Conservation (phyloP, 2,888 invertebrate genomes). For the Zeuzera pyrina region DNA sequence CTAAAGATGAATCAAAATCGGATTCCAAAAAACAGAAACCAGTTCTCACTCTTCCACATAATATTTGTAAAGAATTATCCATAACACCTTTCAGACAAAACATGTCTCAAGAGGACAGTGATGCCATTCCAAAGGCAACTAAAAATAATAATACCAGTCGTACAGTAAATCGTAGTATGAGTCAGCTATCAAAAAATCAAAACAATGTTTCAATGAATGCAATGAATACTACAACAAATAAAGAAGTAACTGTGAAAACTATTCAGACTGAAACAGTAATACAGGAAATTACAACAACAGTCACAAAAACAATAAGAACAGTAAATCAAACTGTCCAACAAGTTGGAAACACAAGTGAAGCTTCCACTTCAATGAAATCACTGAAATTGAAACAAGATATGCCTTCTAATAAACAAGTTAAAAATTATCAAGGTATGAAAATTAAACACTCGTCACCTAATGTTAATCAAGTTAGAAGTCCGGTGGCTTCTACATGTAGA, state of each 20-base stretch:
- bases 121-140: constrained; percentile 12
- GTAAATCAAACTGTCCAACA: constrained; percentile 54
- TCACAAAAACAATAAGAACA: constrained; percentile 62
- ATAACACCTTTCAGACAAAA: constrained; percentile 28
- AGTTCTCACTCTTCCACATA: too few relatives aligned
- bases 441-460: constrained; percentile 36
- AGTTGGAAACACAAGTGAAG: constrained; percentile 32
- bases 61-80: too few relatives aligned
- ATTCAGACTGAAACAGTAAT: constrained; percentile 58
- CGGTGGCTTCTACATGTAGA: neutral
- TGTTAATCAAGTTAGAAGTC: constrained; percentile 18
- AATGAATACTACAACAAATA: constrained; percentile 43
- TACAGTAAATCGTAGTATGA: constrained; percentile 7
- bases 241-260: constrained; percentile 55
- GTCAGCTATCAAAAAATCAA: constrained; percentile 25
- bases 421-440: constrained; percentile 32
- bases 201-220: constrained; percentile 34
- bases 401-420: constrained; percentile 23
- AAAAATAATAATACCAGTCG: constrained; percentile 11
- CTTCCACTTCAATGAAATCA: constrained; percentile 20
- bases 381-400: constrained; percentile 26
- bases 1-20: too few relatives aligned
- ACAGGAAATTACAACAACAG: constrained; percentile 63
- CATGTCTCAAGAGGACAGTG: constrained; percentile 16
- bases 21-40: too few relatives aligned